Percentiles rank a stretch among this genome's conserved stretches.
phyloP scores from a whole-genome alignment of 2,113 vertebrate species.

The Chaetodon trifascialis region DNA sequence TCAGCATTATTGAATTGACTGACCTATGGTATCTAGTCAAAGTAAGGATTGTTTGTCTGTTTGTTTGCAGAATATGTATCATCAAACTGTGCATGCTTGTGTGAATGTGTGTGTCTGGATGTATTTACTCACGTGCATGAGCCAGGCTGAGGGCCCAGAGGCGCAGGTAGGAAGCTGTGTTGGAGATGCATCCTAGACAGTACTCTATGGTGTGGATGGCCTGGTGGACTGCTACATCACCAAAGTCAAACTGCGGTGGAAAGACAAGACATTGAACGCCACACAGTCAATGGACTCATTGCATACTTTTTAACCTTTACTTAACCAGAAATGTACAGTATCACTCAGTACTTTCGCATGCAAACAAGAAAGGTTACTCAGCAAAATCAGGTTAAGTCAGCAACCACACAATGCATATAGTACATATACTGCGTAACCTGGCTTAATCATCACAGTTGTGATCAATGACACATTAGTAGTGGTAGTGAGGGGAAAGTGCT shows the following conservation, averaged over 20 bases:
- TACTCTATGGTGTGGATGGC: conserved; percentile 99
- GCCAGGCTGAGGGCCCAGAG: conserved; percentile 98
- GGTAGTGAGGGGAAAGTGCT: not conserved
- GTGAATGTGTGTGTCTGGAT: not conserved
- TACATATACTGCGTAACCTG: not conserved
- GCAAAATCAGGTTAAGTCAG: not conserved
- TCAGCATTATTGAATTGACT: not conserved
- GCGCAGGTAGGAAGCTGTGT: conserved; percentile 96
- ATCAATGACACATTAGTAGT: not conserved
- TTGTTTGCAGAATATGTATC: not conserved
- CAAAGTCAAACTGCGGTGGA: conserved; percentile 92
- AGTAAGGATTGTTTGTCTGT: not conserved
- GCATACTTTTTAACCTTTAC: no score
- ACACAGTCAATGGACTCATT: no score
- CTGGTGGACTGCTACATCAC: conserved; percentile 93
- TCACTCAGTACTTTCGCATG: not conserved
- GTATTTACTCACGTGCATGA: conserved; percentile 91
- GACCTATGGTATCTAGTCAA: not conserved
- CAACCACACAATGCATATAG: not conserved
- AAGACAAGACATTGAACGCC: not conserved
- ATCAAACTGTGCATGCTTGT: not conserved
- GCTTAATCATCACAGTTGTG: not conserved
- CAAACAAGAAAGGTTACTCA: not conserved
- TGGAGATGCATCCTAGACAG: conserved; percentile 98
- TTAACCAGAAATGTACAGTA: not conserved